Conservation (phyloP, 2,113 vertebrate genomes). For the Fregata magnificens region DNA sequence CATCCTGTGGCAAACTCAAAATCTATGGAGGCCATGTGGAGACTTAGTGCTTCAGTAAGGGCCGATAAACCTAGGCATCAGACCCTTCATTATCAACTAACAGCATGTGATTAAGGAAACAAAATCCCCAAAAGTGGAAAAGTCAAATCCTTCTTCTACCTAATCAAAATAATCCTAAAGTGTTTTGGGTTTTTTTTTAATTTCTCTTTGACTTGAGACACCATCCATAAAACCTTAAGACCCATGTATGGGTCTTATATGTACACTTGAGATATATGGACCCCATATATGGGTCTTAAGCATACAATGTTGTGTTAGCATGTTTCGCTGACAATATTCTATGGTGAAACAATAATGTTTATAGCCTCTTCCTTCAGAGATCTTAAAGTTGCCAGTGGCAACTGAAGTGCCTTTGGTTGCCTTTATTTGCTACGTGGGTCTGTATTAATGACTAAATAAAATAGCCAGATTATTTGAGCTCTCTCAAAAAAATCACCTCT, state of each 20-base stretch:
- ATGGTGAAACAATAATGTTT: neutral
- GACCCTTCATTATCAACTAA: neutral
- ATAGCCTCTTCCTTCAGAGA: neutral
- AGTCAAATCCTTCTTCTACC: neutral
- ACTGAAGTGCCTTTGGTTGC: neutral
- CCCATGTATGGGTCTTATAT: neutral
- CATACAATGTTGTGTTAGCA: neutral
- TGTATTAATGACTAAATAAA: conserved; percentile 34
- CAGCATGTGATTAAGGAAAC: neutral
- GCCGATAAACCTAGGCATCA: neutral
- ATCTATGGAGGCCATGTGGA: neutral
- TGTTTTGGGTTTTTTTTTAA: neutral
- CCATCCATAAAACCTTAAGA: neutral
- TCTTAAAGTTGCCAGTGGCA: conserved; percentile 4
- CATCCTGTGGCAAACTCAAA: neutral
- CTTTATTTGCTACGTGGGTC: conserved; percentile 1
- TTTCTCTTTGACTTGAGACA: neutral
- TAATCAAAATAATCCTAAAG: neutral
- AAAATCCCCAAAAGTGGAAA: neutral
- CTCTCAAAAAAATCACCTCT: conserved; percentile 52
- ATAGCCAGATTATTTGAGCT: conserved; percentile 16
- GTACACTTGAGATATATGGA: neutral
- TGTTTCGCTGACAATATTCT: neutral
- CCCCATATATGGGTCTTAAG: neutral
- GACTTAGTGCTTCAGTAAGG: neutral